Percentiles rank a stretch among this genome's conserved stretches.
phyloP scores from a whole-genome alignment of 1,140 invertebrate species.

The Lasioglossum albipes region DNA sequence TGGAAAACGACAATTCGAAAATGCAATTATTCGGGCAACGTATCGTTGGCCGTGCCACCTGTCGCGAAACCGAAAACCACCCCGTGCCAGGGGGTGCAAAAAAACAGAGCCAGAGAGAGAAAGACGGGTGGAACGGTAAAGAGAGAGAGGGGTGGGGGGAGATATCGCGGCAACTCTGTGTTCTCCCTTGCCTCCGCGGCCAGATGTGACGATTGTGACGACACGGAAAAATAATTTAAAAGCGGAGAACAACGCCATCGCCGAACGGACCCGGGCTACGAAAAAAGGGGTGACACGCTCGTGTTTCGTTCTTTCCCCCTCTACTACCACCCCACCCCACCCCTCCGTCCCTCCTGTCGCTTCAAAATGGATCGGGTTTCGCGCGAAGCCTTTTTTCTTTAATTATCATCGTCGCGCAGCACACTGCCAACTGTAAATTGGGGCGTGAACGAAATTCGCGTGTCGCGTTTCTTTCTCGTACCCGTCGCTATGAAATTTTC shows the following conservation, averaged over 20 bases:
- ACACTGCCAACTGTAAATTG: slow-evolving; percentile 29
- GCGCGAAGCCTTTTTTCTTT: slow-evolving; percentile 35
- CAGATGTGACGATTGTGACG: slow-evolving; percentile 59
- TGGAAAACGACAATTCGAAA: slow-evolving; percentile 60
- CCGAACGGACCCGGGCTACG: slow-evolving; percentile 7
- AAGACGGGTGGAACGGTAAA: background rate
- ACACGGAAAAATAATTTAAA: slow-evolving; percentile 59
- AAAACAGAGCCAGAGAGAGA: background rate
- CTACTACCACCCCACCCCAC: background rate
- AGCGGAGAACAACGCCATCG: slow-evolving; percentile 53
- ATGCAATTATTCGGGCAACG: slow-evolving; percentile 66
- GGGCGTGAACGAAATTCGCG: slow-evolving; percentile 6
- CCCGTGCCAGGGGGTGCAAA: background rate
- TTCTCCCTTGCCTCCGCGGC: background rate
- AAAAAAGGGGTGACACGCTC: slow-evolving; percentile 51
- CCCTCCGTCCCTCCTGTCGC: too few species aligned
- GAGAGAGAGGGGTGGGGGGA: background rate
- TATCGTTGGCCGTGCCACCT: slow-evolving; percentile 50
- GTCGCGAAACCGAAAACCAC: slow-evolving; percentile 58
- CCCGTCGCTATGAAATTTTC: background rate
- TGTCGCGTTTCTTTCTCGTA: slow-evolving; percentile 16
- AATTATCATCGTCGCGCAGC: slow-evolving; percentile 27
- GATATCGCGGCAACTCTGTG: background rate
- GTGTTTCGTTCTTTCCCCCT: slow-evolving; percentile 23
- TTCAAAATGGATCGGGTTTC: slow-evolving; percentile 27